phyloP scores from a whole-genome alignment of 2,888 invertebrate species.

The Odontomyia ornata region DNA sequence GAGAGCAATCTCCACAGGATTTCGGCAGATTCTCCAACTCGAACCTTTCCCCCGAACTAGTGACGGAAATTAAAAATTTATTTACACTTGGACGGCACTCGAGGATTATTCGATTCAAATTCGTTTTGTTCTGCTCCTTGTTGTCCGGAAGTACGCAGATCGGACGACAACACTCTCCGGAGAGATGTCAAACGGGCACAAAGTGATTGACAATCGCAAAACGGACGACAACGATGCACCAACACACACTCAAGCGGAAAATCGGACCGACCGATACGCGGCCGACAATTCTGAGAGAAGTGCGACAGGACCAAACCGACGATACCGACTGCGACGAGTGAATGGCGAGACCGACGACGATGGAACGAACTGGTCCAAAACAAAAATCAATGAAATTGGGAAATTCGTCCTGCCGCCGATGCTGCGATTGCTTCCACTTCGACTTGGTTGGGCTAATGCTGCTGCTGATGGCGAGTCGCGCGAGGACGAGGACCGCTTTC shows the following conservation, averaged over 20 bases:
- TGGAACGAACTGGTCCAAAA: neutral
- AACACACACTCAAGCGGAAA: neutral
- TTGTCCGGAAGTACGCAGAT: neutral
- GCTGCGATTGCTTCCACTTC: neutral
- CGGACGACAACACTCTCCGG: slow-evolving; percentile 1
- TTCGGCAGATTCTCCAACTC: too few relatives aligned
- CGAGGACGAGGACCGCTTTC: neutral
- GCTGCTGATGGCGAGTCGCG: neutral
- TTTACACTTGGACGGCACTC: neutral
- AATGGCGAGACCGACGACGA: neutral
- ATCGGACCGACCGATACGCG: neutral
- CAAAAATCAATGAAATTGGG: slow-evolving; percentile 26
- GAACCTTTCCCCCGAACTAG: too few relatives aligned
- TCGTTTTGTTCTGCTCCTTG: neutral
- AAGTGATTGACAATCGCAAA: slow-evolving; percentile 17
- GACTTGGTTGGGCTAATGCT: too few relatives aligned
- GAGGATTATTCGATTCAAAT: neutral
- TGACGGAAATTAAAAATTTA: too few relatives aligned
- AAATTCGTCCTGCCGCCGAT: neutral
- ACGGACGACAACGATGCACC: slow-evolving; percentile 3
- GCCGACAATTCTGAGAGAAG: neutral
- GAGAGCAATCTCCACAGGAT: too few relatives aligned
- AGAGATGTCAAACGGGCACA: slow-evolving; percentile 9
- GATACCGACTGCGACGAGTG: neutral
- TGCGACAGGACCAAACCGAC: neutral